Evolutionary conservation across 2,888 invertebrate species (phyloP).

Genomic region (Elysia crispata): DNA sequence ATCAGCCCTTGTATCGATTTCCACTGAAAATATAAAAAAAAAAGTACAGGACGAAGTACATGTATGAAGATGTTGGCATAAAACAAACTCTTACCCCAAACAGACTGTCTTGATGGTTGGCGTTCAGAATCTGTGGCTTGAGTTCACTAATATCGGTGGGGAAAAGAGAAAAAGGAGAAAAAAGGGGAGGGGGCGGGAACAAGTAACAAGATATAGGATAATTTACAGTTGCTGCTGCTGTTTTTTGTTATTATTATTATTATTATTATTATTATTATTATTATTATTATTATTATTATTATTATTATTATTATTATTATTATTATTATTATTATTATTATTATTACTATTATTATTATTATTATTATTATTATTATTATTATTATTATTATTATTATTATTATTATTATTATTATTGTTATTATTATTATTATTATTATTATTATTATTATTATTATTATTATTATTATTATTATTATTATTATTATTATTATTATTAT

Average conservation of each 20-base stretch:
- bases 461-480: background rate
- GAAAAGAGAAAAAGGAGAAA: background rate
- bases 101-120: slow-evolving; percentile 39
- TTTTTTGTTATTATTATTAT: background rate
- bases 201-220: background rate
- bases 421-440: background rate
- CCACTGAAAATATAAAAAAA: too few relatives aligned
- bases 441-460: background rate
- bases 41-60: too few relatives aligned
- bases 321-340: background rate
- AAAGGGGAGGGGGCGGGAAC: background rate
- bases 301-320: too few relatives aligned
- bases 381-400: background rate
- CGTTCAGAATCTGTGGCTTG: slow-evolving; percentile 18
- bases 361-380: background rate
- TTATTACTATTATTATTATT: background rate
- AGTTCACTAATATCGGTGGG: too few relatives aligned
- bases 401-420: background rate
- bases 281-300: too few relatives aligned
- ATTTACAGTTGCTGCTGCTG: background rate
- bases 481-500: background rate
- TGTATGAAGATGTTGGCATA: background rate
- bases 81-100: slow-evolving; percentile 21
- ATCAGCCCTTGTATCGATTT: too few relatives aligned
- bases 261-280: background rate